phyloP scores from a whole-genome alignment of 2,113 vertebrate species.

The Hydrolagus affinis region DNA sequence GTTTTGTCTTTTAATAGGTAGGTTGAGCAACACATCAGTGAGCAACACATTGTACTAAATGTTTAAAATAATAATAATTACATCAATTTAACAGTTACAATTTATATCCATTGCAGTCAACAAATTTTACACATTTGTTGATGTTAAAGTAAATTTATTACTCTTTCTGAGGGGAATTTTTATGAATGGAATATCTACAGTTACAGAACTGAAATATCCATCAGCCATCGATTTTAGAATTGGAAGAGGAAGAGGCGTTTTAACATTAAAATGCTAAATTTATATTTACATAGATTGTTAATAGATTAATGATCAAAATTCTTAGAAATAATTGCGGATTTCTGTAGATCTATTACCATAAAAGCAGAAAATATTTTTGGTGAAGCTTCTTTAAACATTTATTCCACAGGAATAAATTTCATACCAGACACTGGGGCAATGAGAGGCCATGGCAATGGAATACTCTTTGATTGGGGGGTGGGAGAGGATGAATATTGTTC shows the following conservation, averaged over 20 bases:
- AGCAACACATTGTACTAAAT: background rate
- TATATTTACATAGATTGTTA: constrained; percentile 13
- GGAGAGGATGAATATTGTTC: too few species aligned
- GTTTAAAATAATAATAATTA: constrained; percentile 26
- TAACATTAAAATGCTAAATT: background rate
- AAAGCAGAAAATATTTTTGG: background rate
- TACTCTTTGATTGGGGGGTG: too few species aligned
- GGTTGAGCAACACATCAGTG: background rate
- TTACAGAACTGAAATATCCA: background rate
- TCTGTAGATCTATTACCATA: constrained; percentile 11
- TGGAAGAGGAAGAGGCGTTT: background rate
- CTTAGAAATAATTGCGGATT: background rate
- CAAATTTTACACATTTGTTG: background rate
- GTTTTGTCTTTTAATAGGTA: background rate
- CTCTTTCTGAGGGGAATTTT: background rate
- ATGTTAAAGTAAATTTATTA: background rate
- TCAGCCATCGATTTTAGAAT: background rate
- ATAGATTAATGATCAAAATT: background rate
- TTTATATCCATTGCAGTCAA: constrained; percentile 16
- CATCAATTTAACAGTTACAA: background rate
- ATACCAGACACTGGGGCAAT: background rate
- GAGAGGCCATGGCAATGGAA: background rate
- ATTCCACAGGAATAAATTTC: constrained; percentile 30
- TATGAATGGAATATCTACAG: background rate
- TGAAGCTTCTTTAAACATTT: constrained; percentile 26